phyloP scores from a whole-genome alignment of 2,888 invertebrate species.

The Hypomecis atomaria region DNA sequence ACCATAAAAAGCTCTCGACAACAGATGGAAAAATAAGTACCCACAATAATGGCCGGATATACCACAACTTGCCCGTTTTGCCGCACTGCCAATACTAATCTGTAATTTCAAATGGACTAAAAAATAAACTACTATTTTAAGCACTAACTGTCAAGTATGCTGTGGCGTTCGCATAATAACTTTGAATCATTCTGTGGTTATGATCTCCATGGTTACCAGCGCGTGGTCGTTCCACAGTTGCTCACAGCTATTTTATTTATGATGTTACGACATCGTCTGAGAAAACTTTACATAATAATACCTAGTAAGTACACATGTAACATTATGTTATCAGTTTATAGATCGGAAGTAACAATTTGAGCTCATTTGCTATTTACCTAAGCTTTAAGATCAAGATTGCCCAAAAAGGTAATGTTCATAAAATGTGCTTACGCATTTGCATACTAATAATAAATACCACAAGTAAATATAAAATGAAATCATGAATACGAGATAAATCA shows the following conservation, averaged over 20 bases:
- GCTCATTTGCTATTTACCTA: neutral
- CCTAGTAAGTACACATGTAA: constrained; percentile 45
- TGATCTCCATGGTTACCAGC: constrained; percentile 61
- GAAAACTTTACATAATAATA: constrained; percentile 71
- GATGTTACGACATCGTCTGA: constrained; percentile 69
- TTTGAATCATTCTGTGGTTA: constrained; percentile 18
- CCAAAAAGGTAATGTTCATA: too few relatives aligned
- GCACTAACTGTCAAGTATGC: constrained; percentile 8
- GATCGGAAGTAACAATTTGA: constrained; percentile 6
- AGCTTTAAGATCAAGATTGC: too few relatives aligned
- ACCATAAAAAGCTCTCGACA: constrained; percentile 21
- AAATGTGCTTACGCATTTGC: too few relatives aligned
- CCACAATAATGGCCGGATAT: constrained; percentile 38
- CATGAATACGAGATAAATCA: too few relatives aligned
- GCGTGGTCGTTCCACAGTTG: constrained; percentile 73
- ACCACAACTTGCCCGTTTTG: constrained; percentile 35
- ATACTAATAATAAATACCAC: too few relatives aligned
- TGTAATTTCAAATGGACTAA: neutral
- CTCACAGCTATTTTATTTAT: constrained; percentile 65
- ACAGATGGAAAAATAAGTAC: constrained; percentile 33
- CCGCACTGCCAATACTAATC: constrained; percentile 20
- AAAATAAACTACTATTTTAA: too few relatives aligned
- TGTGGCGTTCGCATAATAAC: constrained; percentile 6
- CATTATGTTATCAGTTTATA: constrained; percentile 39
- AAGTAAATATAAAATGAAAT: too few relatives aligned